Evolutionary conservation across 1,140 invertebrate species (phyloP).

Genomic region (Drosophila rhopaloa): DNA sequence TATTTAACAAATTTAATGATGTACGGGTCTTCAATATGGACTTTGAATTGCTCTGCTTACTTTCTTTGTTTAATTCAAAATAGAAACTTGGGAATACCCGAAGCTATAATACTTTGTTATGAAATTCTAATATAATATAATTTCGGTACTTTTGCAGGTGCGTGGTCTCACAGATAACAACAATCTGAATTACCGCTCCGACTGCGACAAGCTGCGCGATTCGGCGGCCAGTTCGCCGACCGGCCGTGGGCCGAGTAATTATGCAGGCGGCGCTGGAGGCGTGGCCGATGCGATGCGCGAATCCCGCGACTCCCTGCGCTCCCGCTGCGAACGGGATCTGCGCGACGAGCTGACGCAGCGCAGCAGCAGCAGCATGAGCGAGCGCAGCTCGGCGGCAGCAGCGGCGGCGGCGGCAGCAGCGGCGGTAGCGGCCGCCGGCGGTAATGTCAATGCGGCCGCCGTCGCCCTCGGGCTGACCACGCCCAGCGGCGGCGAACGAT

Average conservation of each 20-base stretch:
- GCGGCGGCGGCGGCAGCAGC: conserved; percentile 72
- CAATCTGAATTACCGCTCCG: conserved; percentile 87
- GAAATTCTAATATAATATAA: background rate
- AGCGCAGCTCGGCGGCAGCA: conserved; percentile 71
- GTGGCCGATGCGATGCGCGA: conserved; percentile 64
- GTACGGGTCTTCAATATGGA: too few species aligned
- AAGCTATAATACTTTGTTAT: background rate
- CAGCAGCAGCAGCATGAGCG: conserved; percentile 78
- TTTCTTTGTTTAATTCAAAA: background rate
- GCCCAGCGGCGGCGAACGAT: conserved; percentile 74
- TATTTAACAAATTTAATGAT: too few species aligned
- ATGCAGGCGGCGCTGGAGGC: conserved; percentile 40
- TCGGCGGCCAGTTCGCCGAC: conserved; percentile 78
- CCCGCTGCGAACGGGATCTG: conserved; percentile 75
- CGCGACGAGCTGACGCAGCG: conserved; percentile 78
- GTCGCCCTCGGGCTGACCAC: conserved; percentile 72
- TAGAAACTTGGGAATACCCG: background rate
- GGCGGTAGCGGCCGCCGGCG: conserved; percentile 64
- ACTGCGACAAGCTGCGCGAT: conserved; percentile 81
- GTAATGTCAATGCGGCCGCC: conserved; percentile 75
- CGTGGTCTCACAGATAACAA: conserved; percentile 94
- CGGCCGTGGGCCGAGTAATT: conserved; percentile 70
- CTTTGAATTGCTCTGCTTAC: too few species aligned
- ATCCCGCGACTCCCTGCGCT: conserved; percentile 69
- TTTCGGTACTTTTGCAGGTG: conserved; percentile 49